A percentile compares a stretch with the other conserved stretches of the same genome.
Evolutionary conservation across 2,797 vertebrate species (phyloP).

Genomic region (Hypotaenidia philippensis): DNA sequence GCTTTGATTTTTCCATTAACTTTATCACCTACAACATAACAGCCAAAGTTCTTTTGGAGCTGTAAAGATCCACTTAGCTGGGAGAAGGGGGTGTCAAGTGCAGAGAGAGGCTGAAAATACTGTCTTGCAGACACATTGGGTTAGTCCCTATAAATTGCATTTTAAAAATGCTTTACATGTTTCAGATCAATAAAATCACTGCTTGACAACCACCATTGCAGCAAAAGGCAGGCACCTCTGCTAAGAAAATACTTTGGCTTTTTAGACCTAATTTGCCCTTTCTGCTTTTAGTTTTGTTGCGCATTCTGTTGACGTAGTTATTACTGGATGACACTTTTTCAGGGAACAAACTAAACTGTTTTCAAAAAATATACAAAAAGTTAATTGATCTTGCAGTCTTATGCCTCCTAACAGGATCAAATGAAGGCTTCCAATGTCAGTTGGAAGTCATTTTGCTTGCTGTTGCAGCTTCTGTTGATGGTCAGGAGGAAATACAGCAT

Average conservation of each 20-base stretch:
- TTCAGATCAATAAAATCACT: background rate
- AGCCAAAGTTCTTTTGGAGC: background rate
- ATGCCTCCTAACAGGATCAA: background rate
- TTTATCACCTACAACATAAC: background rate
- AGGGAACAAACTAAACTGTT: background rate
- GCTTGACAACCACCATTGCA: background rate
- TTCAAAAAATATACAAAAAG: background rate
- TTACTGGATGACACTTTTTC: background rate
- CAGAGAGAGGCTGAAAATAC: background rate
- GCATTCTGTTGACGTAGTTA: background rate
- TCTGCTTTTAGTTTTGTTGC: background rate
- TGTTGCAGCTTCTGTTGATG: background rate
- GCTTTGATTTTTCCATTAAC: background rate
- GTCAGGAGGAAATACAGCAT: background rate
- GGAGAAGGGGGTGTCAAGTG: accelerated
- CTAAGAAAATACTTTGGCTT: background rate
- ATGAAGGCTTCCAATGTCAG: background rate
- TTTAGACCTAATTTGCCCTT: background rate
- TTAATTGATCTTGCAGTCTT: background rate
- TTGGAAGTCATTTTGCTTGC: background rate
- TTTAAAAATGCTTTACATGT: background rate
- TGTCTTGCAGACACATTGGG: background rate
- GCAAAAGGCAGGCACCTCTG: background rate
- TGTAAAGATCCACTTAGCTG: background rate
- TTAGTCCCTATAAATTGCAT: background rate